Evolutionary conservation across 1,140 invertebrate species (phyloP).

Genomic region (Colletes gigas): DNA sequence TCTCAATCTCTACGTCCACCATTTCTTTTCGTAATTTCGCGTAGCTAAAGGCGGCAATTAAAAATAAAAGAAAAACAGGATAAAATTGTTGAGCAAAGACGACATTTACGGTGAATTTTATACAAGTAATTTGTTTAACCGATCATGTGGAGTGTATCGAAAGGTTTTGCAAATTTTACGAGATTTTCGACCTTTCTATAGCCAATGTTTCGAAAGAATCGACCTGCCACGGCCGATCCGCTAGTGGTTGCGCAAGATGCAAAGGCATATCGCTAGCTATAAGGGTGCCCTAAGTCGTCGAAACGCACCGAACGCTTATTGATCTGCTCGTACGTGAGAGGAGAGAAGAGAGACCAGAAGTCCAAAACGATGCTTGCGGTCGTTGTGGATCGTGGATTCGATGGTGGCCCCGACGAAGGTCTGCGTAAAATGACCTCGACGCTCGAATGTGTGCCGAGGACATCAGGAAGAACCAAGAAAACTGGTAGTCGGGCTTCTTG

Average conservation of each 20-base stretch:
- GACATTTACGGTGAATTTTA: too few relatives aligned
- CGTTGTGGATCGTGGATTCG: constrained; percentile 60
- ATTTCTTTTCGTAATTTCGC: too few relatives aligned
- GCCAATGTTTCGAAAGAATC: background rate
- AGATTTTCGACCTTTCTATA: background rate
- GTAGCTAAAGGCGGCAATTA: too few relatives aligned
- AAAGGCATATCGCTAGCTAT: background rate
- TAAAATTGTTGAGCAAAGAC: too few relatives aligned
- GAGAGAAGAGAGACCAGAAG: constrained; percentile 38
- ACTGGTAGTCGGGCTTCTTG: background rate
- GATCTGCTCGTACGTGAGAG: constrained; percentile 61
- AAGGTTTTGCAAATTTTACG: background rate
- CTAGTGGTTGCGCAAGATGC: constrained; percentile 7
- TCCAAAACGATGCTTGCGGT: constrained; percentile 55
- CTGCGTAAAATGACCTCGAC: constrained; percentile 61
- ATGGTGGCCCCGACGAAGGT: constrained; percentile 63
- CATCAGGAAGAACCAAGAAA: constrained; percentile 42
- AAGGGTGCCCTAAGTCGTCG: constrained; percentile 66
- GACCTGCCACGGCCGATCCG: background rate
- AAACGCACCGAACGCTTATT: constrained; percentile 76
- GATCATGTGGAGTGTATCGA: too few relatives aligned
- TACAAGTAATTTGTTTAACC: too few relatives aligned
- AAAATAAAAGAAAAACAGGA: too few relatives aligned
- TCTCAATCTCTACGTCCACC: too few relatives aligned
- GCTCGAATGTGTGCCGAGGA: constrained; percentile 70